These are phyloP conservation scores for Cygnus buccinator DNA, from an alignment of 2,113 vertebrate genomes.

Conservation along the genomic window DNA sequence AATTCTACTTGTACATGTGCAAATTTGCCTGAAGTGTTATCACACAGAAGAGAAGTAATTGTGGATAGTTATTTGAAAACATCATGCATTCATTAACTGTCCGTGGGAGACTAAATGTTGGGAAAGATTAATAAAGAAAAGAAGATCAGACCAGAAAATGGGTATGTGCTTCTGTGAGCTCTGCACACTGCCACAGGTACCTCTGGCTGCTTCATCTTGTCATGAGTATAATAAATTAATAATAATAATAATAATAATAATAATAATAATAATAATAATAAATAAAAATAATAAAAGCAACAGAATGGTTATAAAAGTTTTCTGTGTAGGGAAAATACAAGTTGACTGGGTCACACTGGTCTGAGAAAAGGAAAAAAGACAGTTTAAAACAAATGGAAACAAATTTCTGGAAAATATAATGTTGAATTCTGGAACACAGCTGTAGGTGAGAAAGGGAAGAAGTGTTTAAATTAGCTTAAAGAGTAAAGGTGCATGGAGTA, in stretches of 20 bases:
- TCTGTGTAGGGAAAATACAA: background rate
- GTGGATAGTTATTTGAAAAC: background rate
- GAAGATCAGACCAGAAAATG: background rate
- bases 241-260: too few species aligned
- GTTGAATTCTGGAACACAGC: background rate
- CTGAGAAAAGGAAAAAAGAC: background rate
- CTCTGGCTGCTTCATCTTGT: background rate
- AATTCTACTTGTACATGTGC: background rate
- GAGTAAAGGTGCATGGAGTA: background rate
- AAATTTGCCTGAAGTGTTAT: background rate
- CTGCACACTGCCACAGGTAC: accelerated
- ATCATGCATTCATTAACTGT: background rate
- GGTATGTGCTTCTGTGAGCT: background rate
- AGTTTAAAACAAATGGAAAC: background rate
- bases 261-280: too few species aligned
- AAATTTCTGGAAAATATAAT: accelerated
- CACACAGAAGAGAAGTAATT: background rate
- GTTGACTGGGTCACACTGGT: background rate
- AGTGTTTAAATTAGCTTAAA: background rate
- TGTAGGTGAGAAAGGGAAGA: background rate
- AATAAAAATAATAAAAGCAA: background rate
- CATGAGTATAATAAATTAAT: background rate
- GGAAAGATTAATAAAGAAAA: background rate
- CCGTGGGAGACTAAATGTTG: background rate
- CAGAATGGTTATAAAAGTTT: background rate